Base-by-base conservation (phyloP, 2,888 invertebrate species). In the Unio delphinus region DNA sequence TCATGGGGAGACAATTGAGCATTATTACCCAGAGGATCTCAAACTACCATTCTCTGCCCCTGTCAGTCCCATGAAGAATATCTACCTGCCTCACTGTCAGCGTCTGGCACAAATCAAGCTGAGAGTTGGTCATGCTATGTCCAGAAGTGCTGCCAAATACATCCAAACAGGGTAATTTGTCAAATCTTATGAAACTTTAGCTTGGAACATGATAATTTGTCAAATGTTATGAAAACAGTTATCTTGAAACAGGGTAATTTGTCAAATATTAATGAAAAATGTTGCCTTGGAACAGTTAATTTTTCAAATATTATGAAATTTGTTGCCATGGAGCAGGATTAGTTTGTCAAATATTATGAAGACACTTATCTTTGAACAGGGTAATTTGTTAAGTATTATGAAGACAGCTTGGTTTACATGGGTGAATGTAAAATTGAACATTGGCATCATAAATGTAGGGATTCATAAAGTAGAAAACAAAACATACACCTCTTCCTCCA, bases 1-100 rank as follows among this genome's bases (percentile, higher is more conserved):
- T n/a, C 80, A 87, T 8, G 89, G 89, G 58, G 88, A 89, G 73
- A 75, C 72, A 58, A 84, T 88, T 28, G 86, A 87, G 72, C 86
- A 87, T 70, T 83, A 85, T 69, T 75, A 80, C 56, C 82, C 85
- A 23, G 76, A 73, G 64, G 83, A 80, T 15, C 73, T 78, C 57
- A 76, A 76, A n/a, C 70, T 66, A 3, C 79, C 84, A 66, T 80
- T 83, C 75, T 83, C 86, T 6, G 75, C 82, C 6, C 87, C 86
- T 18, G 75, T 76, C 54, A 80, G 80, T 65, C 89, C 89, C 11
- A 70, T 89, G 70, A 70, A 76, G 30, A 89, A 88, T 72, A 79
- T 88, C 59, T 89, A 87, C 76, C 79, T 86, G 26, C 86, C 87
- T 7, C 86, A 87, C 55, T 75, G 87, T 23, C 74, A 82, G 20